These are phyloP conservation scores for Diglossa brunneiventris DNA, from an alignment of 2,113 vertebrate genomes.

Conservation along the genomic window DNA sequence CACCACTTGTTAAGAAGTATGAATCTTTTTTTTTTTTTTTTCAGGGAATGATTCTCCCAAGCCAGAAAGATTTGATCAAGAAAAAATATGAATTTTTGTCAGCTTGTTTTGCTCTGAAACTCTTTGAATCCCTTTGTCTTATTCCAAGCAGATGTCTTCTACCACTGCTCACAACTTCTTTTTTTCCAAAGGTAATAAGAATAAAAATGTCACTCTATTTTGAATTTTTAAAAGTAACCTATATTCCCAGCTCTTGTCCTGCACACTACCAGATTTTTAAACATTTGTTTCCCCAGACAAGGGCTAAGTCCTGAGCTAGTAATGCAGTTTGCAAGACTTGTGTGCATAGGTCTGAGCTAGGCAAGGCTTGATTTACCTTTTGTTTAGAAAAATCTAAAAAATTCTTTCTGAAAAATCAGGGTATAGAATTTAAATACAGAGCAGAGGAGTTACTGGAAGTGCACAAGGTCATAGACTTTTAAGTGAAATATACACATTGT, in stretches of 20 bases:
- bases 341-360: background rate
- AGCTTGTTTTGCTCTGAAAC: background rate
- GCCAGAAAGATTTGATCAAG: background rate
- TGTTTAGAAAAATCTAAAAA: background rate
- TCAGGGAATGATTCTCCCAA: background rate
- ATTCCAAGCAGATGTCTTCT: background rate
- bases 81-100: background rate
- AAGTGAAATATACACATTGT: background rate
- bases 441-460: background rate
- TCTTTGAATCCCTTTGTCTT: background rate
- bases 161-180: background rate
- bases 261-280: background rate
- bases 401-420: background rate
- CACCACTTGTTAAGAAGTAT: background rate
- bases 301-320: background rate
- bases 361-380: background rate
- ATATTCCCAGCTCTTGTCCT: background rate
- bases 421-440: background rate
- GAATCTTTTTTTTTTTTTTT: background rate
- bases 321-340: background rate
- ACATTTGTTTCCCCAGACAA: background rate
- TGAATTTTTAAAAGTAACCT: background rate
- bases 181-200: background rate
- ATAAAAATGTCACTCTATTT: background rate
- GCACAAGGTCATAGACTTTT: background rate